A percentile compares a stretch with the other conserved stretches of the same genome.
phyloP scores from a whole-genome alignment of 2,113 vertebrate genomes.

The Forbesichthys agassizii region DNA sequence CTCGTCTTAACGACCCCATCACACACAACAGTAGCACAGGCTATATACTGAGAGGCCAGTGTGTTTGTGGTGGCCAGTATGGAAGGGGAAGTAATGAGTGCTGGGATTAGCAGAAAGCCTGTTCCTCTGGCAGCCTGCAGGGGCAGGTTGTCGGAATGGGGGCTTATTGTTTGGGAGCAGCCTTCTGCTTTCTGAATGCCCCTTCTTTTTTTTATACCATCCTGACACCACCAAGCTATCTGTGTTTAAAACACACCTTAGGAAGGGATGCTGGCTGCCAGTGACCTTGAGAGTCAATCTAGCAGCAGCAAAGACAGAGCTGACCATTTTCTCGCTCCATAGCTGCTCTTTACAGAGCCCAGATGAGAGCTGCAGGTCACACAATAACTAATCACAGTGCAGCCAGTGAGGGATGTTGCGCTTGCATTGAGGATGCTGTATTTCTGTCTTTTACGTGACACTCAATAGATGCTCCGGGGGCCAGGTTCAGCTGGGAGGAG shows the following conservation, averaged over 20 bases:
- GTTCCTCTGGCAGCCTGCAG: constrained; percentile 12
- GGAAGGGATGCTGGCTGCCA: not conserved
- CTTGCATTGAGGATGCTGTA: not conserved
- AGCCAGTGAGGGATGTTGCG: not conserved
- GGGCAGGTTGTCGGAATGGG: constrained; percentile 18
- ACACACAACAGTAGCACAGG: constrained; percentile 56
- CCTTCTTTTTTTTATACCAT: not conserved
- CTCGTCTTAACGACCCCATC: constrained; percentile 69
- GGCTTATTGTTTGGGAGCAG: constrained; percentile 4
- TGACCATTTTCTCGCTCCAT: not conserved
- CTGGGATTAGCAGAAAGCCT: not conserved
- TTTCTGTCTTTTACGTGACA: constrained; percentile 1
- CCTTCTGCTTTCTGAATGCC: constrained; percentile 16
- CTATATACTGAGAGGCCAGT: constrained; percentile 64
- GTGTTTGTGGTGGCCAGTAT: constrained; percentile 19
- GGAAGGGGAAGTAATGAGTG: not conserved
- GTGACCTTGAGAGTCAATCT: constrained; percentile 23
- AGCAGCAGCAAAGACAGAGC: not conserved
- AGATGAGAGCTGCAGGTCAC: constrained; percentile 1
- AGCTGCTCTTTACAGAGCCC: not conserved
- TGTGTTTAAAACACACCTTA: not conserved
- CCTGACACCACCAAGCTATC: not conserved
- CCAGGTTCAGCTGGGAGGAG: not conserved
- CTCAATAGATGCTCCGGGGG: not conserved
- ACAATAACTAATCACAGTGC: not conserved